Evolutionary conservation across 2,888 invertebrate species (phyloP).

Genomic region (Tetragonisca angustula): DNA sequence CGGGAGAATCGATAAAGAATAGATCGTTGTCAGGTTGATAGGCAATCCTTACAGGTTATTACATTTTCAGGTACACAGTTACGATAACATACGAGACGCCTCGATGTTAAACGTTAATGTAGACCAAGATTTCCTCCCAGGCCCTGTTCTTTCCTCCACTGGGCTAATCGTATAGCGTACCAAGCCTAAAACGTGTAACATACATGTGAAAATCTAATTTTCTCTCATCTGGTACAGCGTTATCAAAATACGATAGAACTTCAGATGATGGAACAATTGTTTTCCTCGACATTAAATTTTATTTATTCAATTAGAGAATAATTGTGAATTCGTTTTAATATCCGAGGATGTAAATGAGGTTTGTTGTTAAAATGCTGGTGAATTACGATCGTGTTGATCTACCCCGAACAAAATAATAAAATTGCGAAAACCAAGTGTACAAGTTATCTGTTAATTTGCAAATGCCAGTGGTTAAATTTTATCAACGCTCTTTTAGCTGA

Average conservation of each 20-base stretch:
- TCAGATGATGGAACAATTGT: background rate
- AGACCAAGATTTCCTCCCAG: conserved; percentile 76
- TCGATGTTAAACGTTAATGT: conserved; percentile 50
- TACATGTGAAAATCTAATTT: background rate
- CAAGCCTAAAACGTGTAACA: conserved; percentile 77
- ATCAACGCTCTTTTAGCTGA: too few relatives aligned
- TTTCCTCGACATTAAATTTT: background rate
- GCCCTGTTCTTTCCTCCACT: conserved; percentile 83
- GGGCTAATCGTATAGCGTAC: conserved; percentile 81
- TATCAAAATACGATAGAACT: background rate
- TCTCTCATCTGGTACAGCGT: background rate
- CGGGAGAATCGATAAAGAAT: conserved; percentile 30
- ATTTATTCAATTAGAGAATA: background rate
- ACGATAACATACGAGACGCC: conserved; percentile 38
- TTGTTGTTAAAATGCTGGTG: too few relatives aligned
- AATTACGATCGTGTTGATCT: too few relatives aligned
- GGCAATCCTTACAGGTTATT: conserved; percentile 41
- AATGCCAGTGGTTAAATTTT: too few relatives aligned
- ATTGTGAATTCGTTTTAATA: background rate
- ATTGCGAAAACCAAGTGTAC: too few relatives aligned
- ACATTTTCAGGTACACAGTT: conserved; percentile 65
- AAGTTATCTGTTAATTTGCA: too few relatives aligned
- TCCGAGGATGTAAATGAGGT: background rate
- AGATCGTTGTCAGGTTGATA: conserved; percentile 41
- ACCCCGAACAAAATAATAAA: too few relatives aligned